Conservation (phyloP, 1,140 invertebrate genomes). For the Atta texana region DNA sequence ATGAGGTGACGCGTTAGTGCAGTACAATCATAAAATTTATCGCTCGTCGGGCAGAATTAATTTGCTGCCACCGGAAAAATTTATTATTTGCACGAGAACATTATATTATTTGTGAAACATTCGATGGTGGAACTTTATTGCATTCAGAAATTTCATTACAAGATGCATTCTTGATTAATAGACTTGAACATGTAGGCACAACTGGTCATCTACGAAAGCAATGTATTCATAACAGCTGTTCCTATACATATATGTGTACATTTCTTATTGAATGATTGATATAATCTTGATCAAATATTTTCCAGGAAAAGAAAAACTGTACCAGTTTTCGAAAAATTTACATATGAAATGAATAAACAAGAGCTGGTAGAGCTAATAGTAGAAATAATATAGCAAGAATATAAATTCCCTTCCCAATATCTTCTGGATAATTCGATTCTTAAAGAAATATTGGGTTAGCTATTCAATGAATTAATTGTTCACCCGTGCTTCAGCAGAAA, state of each 20-base stretch:
- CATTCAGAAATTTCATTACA: slow-evolving; percentile 23
- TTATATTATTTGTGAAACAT: slow-evolving; percentile 23
- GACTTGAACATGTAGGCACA: not conserved
- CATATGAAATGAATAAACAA: not conserved
- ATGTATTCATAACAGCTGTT: not conserved
- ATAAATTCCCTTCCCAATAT: not conserved
- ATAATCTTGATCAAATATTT: not conserved
- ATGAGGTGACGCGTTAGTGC: not conserved
- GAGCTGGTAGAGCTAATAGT: not conserved
- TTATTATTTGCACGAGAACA: not conserved
- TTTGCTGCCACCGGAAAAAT: slow-evolving; percentile 11
- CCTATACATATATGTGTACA: not conserved
- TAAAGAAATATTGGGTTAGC: not conserved
- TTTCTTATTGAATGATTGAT: not conserved
- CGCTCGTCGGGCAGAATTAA: slow-evolving; percentile 16
- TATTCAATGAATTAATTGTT: slow-evolving; percentile 8
- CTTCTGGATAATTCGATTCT: not conserved
- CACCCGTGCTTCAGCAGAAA: not conserved
- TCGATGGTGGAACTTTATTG: slow-evolving; percentile 12
- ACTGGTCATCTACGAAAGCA: not conserved
- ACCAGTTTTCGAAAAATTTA: not conserved
- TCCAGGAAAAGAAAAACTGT: not conserved
- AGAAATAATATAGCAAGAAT: not conserved
- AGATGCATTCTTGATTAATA: not conserved
- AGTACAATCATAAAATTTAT: slow-evolving; percentile 17